phyloP scores from a whole-genome alignment of 2,888 invertebrate species.

The Galeruca laticollis region DNA sequence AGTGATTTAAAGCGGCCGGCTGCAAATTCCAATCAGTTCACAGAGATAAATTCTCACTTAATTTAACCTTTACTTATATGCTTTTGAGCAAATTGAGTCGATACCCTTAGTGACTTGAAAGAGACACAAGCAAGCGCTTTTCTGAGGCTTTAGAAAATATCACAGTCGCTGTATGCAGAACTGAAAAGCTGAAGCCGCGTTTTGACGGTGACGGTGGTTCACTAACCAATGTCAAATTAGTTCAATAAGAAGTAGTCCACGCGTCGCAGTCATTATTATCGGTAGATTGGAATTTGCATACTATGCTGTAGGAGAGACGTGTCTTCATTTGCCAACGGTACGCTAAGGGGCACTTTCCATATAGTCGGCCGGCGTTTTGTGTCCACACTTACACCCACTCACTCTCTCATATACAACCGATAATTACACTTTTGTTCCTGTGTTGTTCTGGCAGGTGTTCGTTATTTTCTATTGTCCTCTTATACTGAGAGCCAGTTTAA shows the following conservation, averaged over 20 bases:
- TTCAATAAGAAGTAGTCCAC: conserved; percentile 70
- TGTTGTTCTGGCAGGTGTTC: conserved; percentile 10
- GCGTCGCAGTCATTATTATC: conserved; percentile 67
- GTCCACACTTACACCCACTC: conserved; percentile 24
- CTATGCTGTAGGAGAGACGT: conserved; percentile 58
- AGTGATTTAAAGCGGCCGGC: no score
- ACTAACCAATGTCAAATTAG: conserved; percentile 67
- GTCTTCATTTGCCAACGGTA: conserved; percentile 62
- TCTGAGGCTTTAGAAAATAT: conserved; percentile 50
- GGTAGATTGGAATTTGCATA: conserved; percentile 65
- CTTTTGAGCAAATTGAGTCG: conserved; percentile 7
- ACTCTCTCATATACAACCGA: conserved; percentile 25
- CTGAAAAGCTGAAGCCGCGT: conserved; percentile 59
- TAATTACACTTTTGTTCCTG: conserved; percentile 42
- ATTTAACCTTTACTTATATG: background rate
- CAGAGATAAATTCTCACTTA: background rate
- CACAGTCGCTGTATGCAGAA: conserved; percentile 43
- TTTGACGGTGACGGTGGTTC: conserved; percentile 52
- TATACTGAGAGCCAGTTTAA: conserved; percentile 4
- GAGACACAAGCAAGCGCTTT: conserved; percentile 12
- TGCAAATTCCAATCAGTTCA: no score
- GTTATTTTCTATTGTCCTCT: conserved; percentile 13
- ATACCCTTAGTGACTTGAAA: conserved; percentile 36
- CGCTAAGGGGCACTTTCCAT: conserved; percentile 61
- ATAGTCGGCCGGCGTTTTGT: conserved; percentile 23